A percentile compares a stretch with the other conserved stretches of the same genome.
phyloP scores from a whole-genome alignment of 2,797 vertebrate species.

The Mormyrops boulengeri region DNA sequence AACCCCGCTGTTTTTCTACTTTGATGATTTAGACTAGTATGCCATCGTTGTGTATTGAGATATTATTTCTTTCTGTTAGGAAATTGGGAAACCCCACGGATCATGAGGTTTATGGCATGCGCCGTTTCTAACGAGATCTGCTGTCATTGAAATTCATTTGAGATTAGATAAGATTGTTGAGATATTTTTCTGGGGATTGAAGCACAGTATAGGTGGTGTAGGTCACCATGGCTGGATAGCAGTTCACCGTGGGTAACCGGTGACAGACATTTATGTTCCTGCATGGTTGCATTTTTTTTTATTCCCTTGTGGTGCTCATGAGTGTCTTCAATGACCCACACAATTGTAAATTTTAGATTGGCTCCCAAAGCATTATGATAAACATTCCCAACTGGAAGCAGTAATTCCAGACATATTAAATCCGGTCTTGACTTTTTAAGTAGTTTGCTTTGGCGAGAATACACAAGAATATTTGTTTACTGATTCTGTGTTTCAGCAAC shows the following conservation, averaged over 20 bases:
- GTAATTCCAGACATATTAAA: neutral
- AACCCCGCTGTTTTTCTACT: neutral
- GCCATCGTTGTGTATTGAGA: neutral
- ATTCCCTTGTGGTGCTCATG: neutral
- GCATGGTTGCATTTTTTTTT: neutral
- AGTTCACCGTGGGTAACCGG: neutral
- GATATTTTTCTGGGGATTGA: neutral
- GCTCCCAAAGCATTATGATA: neutral
- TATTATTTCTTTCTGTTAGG: neutral
- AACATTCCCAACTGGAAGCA: neutral
- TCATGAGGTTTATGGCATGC: neutral
- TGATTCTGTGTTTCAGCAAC: neutral
- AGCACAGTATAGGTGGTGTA: neutral
- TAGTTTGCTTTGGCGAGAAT: neutral
- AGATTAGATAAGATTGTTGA: neutral
- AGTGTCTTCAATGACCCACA: neutral
- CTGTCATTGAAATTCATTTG: neutral
- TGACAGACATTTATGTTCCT: neutral
- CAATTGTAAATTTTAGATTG: neutral
- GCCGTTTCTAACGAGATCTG: neutral
- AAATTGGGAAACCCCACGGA: neutral
- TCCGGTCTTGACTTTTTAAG: neutral
- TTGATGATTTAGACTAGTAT: neutral
- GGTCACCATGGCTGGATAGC: neutral
- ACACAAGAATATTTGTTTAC: neutral